Base-by-base conservation (phyloP, 2,797 vertebrate genomes). In the Channa striata region DNA sequence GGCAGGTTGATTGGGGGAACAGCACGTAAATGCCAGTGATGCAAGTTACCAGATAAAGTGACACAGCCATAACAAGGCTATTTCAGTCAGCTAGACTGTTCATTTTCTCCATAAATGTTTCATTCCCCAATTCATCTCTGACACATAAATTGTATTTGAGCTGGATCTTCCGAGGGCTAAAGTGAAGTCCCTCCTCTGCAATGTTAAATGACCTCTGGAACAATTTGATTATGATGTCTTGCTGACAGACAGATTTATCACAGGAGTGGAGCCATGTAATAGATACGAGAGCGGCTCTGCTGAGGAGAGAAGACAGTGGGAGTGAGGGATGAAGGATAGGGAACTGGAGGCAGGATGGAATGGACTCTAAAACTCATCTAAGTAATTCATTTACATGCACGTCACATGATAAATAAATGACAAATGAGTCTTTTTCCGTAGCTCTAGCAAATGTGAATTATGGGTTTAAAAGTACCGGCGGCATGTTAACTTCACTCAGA, bases 141-240 rank as follows among this genome's bases (percentile, higher is more conserved):
- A 94, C 92, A 94, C 82, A 90, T 90, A 91, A 94, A 94, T 93
- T 92, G 91, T 90, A 86, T 94, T 93, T 89, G 86, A 91, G 92
- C 88, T 76, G 66, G 87, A 89, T 93, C 90, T 90, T 92, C 89
- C 71, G 34, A 86, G 80, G 91, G 85, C 91, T 88, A 80, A 89
- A 92, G 84, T 87, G 82, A 88, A 93, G 91, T 91, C 92, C 90
- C 90, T 93, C 89, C 90, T 92, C 86, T 89, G 89, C 86, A 80
- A 94, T 94, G 92, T 92, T 93, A 94, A 94, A 95, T 93, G 93
- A 95, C 93, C 94, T 93, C 93, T 93, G 93, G 90, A 95, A 94
- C 92, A 93, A 94, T 94, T 94, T 93, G 92, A 95, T 94, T 93
- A 94, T 92, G 93, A 93, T 90, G 91, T 91, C 92, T 89, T 81